These are phyloP conservation scores for Drosophila acutilabella DNA, from an alignment of 2,888 invertebrate genomes.

Conservation along the genomic window DNA sequence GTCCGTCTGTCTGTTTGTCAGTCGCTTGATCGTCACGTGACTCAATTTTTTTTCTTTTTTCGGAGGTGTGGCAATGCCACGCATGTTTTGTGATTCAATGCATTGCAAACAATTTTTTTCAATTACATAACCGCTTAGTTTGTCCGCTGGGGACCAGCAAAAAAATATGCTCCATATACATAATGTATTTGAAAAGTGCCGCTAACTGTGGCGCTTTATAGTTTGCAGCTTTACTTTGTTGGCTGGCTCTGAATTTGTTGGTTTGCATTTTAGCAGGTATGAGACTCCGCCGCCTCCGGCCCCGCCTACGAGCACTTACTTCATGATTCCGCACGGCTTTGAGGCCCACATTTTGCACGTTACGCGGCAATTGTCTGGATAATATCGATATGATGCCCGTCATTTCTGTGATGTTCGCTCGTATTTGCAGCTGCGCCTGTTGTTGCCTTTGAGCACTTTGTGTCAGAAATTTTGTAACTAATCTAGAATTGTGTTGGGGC, in stretches of 20 bases:
- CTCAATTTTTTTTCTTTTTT: not conserved
- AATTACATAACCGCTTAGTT: conserved; percentile 78
- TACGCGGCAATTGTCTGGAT: conserved; percentile 85
- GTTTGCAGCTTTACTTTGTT: not conserved
- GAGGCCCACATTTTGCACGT: conserved; percentile 80
- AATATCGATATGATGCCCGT: conserved; percentile 86
- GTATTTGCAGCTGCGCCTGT: conserved; percentile 34
- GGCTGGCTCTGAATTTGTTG: not conserved
- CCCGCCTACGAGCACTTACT: conserved; percentile 69
- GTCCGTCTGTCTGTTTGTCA: not conserved
- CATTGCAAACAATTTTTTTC: conserved; percentile 57
- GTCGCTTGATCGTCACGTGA: conserved; percentile 52
- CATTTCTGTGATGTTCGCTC: conserved; percentile 76
- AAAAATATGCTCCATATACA: conserved; percentile 28
- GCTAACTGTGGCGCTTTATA: conserved; percentile 4
- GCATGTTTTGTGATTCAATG: conserved; percentile 39
- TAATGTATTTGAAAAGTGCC: not conserved
- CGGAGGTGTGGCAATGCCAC: conserved; percentile 51
- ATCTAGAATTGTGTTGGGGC: conserved; percentile 54
- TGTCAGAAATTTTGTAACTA: conserved; percentile 52
- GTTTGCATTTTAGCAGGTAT: conserved; percentile 7
- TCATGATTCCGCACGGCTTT: conserved; percentile 76
- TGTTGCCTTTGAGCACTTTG: conserved; percentile 54
- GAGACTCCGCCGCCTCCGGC: not conserved
- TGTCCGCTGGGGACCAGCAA: conserved; percentile 22